phyloP scores from a whole-genome alignment of 2,113 vertebrate genomes.

The Oryctolagus cuniculus region mOryCun1.1 NC_091438.1:145512001-145512500 shows the following conservation, averaged over 20 bases:
- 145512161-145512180: not conserved
- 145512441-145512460: not conserved
- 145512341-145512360: not conserved
- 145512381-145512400: not conserved
- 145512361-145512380: not conserved
- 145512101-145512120: not conserved
- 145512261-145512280: not conserved
- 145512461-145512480: not conserved
- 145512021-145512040: not conserved
- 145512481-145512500: not conserved
- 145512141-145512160: not conserved
- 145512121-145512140: too few species aligned
- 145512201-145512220: not conserved
- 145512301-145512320: not conserved
- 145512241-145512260: not conserved
- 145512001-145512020: not conserved
- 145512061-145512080: not conserved
- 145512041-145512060: not conserved
- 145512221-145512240: not conserved
- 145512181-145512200: not conserved
- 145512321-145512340: not conserved
- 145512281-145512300: not conserved
- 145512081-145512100: not conserved
- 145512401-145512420: not conserved
- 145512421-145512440: not conserved